Conservation (phyloP, 2,113 vertebrate species). For the Myanophis thanlyinensis region DNA sequence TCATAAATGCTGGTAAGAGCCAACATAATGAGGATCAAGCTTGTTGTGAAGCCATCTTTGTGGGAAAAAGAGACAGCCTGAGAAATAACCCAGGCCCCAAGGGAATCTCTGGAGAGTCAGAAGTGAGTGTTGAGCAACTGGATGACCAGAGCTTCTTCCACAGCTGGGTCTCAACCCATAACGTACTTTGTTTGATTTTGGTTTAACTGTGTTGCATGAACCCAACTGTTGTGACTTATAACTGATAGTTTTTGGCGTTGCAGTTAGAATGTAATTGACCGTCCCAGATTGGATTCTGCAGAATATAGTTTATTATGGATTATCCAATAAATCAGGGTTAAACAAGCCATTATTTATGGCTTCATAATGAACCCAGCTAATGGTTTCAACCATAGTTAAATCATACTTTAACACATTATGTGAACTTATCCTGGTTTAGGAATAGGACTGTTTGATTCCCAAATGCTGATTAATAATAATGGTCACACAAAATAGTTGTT, state of each 20-base stretch:
- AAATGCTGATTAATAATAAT: not conserved
- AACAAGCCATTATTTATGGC: not conserved
- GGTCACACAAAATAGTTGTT: not conserved
- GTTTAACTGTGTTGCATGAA: not conserved
- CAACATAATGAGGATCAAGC: slow-evolving; percentile 98
- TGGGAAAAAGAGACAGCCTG: slow-evolving; percentile 71
- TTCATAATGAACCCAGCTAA: not conserved
- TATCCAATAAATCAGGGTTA: not conserved
- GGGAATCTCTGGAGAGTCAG: slow-evolving; percentile 21
- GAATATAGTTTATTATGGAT: not conserved
- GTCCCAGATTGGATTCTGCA: not conserved
- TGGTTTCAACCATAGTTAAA: not conserved
- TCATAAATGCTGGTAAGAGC: slow-evolving; percentile 98
- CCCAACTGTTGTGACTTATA: not conserved
- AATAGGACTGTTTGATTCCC: not conserved
- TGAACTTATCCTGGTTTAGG: not conserved
- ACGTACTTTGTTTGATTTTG: not conserved
- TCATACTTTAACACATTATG: not conserved
- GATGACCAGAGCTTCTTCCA: fast-evolving
- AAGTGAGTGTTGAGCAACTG: slow-evolving; percentile 39
- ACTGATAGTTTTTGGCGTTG: not conserved
- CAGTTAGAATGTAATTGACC: not conserved
- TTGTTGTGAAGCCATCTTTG: slow-evolving; percentile 86
- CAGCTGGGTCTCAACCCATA: not conserved
- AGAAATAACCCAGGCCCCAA: not conserved